Percentiles rank a stretch among this genome's conserved stretches.
Evolutionary conservation across 2,797 vertebrate species (phyloP).

Genomic region (Nasua narica): DNA sequence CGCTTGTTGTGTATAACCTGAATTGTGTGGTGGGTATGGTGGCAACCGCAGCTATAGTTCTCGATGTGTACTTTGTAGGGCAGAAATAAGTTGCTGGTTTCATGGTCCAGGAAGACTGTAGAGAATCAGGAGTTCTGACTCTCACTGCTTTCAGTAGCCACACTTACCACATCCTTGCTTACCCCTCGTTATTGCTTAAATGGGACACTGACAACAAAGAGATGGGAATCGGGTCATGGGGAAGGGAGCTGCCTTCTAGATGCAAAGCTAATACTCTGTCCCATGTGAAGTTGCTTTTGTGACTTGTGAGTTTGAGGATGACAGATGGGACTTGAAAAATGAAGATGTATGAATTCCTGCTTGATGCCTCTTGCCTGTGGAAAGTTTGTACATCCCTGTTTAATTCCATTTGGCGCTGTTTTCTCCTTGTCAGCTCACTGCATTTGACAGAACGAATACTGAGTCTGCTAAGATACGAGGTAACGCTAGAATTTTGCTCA

Average conservation of each 20-base stretch:
- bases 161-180: not conserved
- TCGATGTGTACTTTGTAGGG: not conserved
- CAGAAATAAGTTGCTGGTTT: not conserved
- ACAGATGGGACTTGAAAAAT: not conserved
- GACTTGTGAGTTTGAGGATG: not conserved
- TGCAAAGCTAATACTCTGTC: not conserved
- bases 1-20: not conserved
- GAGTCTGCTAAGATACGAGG: slow-evolving; percentile 97
- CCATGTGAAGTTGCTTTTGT: not conserved
- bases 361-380: not conserved
- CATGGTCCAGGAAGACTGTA: not conserved
- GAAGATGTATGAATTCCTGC: not conserved
- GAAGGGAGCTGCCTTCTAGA: not conserved
- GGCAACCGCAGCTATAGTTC: not conserved
- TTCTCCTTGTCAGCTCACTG: slow-evolving; percentile 89
- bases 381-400: not conserved
- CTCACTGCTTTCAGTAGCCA: not conserved
- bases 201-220: not conserved
- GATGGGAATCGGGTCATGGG: not conserved
- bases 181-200: not conserved
- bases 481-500: slow-evolving; percentile 75
- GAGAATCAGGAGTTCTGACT: not conserved
- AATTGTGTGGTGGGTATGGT: not conserved
- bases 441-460: slow-evolving; percentile 93
- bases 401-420: slow-evolving; percentile 42